Conservation (phyloP, 1,140 invertebrate genomes). For the Tetraneura akinire region DNA sequence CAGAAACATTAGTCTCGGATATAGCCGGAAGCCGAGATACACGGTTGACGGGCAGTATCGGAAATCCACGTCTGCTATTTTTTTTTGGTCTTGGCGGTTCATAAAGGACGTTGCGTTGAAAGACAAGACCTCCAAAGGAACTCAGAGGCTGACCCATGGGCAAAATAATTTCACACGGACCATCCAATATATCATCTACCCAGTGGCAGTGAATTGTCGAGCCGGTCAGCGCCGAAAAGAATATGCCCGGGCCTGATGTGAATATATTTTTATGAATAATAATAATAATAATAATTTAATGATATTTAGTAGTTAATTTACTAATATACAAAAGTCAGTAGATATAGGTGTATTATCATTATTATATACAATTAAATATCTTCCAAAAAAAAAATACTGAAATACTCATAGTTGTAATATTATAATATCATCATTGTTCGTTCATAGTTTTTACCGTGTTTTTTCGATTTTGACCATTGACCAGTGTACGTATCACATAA, state of each 20-base stretch:
- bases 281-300: too few relatives aligned
- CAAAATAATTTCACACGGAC: conserved; percentile 13
- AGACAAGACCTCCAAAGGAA: background rate
- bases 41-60: background rate
- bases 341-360: too few relatives aligned
- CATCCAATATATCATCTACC: background rate
- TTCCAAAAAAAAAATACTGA: too few relatives aligned
- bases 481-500: background rate
- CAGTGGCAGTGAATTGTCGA: background rate
- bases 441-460: too few relatives aligned
- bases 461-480: conserved; percentile 15
- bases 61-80: background rate
- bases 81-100: background rate
- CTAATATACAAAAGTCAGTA: too few relatives aligned
- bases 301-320: too few relatives aligned
- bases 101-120: background rate
- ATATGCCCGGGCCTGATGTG: background rate
- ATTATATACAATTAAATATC: too few relatives aligned
- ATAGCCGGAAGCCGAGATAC: background rate
- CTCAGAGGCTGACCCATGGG: background rate
- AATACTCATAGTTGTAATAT: too few relatives aligned
- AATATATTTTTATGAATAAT: too few relatives aligned
- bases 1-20: background rate
- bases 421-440: too few relatives aligned
- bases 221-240: background rate